phyloP scores from a whole-genome alignment of 2,113 vertebrate genomes.

The Podarcis cretensis region DNA sequence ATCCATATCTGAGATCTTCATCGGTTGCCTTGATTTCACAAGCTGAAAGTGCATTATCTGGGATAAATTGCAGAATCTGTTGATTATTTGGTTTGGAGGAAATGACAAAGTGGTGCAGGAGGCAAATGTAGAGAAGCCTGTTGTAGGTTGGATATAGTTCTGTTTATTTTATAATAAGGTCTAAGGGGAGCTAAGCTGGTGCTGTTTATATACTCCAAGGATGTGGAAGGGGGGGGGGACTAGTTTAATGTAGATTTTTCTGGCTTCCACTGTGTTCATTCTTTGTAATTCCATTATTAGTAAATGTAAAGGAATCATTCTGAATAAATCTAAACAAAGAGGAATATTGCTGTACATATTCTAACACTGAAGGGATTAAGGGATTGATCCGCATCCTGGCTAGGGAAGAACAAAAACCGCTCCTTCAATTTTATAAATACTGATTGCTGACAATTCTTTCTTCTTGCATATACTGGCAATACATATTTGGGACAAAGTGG shows the following conservation, averaged over 20 bases:
- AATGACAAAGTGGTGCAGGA: constrained; percentile 6
- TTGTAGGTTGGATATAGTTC: not conserved
- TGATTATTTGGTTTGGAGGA: constrained; percentile 8
- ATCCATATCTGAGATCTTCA: not conserved
- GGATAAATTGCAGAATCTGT: not conserved
- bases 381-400: not conserved
- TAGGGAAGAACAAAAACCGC: not conserved
- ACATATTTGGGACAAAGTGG: not conserved
- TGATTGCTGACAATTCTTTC: not conserved
- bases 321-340: not conserved
- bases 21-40: not conserved
- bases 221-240: too few relatives aligned
- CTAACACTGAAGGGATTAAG: not conserved
- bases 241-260: not conserved
- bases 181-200: not conserved
- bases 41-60: not conserved
- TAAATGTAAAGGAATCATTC: not conserved
- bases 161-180: not conserved
- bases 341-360: not conserved
- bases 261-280: not conserved
- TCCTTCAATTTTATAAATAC: not conserved
- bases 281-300: not conserved
- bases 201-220: not conserved
- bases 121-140: constrained; percentile 12
- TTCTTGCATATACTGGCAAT: not conserved